Base-by-base conservation (phyloP, 2,797 vertebrate genomes). In the Pagetopsis macropterus region DNA sequence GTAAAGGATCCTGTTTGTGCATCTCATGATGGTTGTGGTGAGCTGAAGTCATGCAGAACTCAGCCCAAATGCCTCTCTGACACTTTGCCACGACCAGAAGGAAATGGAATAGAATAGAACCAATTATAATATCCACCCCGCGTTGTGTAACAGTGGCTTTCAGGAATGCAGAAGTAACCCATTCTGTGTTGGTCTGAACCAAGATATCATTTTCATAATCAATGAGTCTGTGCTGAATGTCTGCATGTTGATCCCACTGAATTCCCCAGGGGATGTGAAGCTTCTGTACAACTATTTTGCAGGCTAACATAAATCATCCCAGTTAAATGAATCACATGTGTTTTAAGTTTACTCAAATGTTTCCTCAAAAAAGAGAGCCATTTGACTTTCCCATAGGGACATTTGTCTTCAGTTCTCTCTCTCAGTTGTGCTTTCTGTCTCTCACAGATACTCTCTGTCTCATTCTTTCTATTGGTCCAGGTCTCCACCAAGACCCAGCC, bases 401-500 rank as follows among this genome's bases (percentile, higher is more conserved):
- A 76, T 45, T 19, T 70, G 43, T 74, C 48, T 67, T 41, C 70
- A 46, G 14, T 62, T 46, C 1, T 51, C 21, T 73, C 6, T 73
- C 6, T 60, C 43, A 44, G 13, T 58, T 66, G 40, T 55, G 45
- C 54, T 55, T 71, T 72, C 51, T 65, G 1, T 62, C 67, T 68
- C 17, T 58, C 21, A 78, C 55, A 27, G 11, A 19, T 21, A 33
- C 13, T 69, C 41, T 75, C 55, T 31, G 12, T 55, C 49, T 61
- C n/a, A 27, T 23, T 72, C 13, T 78, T 3, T 74, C 48, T 3
- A 5, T 81, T 51, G 65, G 27, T 63, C 56, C 84, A 98, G 98
- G 84, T 98, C 98, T 65, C 98, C 98, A 0, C 98, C 98, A 0
- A 94, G 98, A 65, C 98, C 98, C 82, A 99, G 97, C 84, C 98